phyloP scores from a whole-genome alignment of 2,797 vertebrate genomes.

The Poecilia wingei region DNA sequence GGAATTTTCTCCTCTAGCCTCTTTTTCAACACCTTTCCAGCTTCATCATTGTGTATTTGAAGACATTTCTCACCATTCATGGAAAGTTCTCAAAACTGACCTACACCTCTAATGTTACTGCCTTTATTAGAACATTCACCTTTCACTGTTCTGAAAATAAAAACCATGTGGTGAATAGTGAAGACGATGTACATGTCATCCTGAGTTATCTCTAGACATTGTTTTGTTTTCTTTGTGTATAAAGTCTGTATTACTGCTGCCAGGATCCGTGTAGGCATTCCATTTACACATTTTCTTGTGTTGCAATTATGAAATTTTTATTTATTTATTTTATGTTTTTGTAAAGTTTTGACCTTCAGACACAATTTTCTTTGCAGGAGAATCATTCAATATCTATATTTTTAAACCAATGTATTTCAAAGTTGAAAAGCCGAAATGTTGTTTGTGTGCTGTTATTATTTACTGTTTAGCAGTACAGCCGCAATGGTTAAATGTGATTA shows the following conservation, averaged over 20 bases:
- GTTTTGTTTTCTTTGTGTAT: background rate
- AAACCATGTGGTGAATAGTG: background rate
- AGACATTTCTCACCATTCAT: background rate
- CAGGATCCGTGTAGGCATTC: background rate
- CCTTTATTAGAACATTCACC: background rate
- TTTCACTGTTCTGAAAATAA: background rate
- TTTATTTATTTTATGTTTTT: background rate
- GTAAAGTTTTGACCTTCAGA: background rate
- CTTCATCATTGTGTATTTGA: conserved; percentile 18
- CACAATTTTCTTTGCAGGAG: background rate
- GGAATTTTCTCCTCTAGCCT: conserved; percentile 47
- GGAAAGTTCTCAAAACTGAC: background rate
- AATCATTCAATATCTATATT: background rate
- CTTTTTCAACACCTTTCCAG: conserved; percentile 20
- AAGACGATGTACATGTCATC: background rate
- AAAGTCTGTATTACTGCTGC: background rate
- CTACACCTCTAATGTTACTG: background rate
- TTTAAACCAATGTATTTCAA: background rate
- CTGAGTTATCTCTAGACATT: background rate
- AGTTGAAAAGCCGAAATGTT: too few species aligned
- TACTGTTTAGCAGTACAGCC: too few species aligned
- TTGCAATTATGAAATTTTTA: background rate
- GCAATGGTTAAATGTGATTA: too few species aligned
- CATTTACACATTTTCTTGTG: background rate
- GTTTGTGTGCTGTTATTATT: too few species aligned